phyloP scores from a whole-genome alignment of 2,888 invertebrate species.

The Pinctada fucata region DNA sequence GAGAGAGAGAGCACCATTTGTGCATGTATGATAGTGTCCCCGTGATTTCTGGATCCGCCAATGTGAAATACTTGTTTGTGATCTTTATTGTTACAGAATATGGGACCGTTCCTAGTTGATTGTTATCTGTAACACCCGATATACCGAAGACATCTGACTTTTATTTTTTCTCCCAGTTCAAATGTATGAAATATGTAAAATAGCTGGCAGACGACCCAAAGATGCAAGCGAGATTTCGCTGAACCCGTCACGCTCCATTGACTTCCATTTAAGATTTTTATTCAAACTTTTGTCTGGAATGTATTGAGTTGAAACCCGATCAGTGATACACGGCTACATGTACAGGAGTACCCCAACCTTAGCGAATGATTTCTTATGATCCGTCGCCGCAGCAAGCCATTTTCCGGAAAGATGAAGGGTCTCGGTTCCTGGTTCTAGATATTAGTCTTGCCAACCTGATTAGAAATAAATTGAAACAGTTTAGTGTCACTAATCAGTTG shows the following conservation, averaged over 20 bases:
- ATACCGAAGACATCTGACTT: not conserved
- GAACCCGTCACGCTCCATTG: constrained; percentile 3
- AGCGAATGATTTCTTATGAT: not conserved
- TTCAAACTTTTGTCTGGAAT: constrained; percentile 14
- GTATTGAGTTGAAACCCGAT: constrained; percentile 31
- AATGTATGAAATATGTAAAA: constrained; percentile 30
- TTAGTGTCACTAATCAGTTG: constrained; percentile 14
- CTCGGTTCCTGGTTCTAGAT: constrained; percentile 6
- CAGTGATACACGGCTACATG: not conserved
- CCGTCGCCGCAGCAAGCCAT: not conserved
- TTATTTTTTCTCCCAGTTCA: not conserved
- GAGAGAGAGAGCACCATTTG: too few relatives aligned
- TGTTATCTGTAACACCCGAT: constrained; percentile 12
- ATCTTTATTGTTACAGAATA: not conserved
- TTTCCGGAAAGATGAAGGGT: constrained; percentile 2
- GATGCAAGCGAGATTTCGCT: constrained; percentile 19
- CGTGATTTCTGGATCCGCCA: too few relatives aligned
- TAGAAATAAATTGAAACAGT: constrained; percentile 32
- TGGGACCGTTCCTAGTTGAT: not conserved
- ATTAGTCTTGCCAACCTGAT: constrained; percentile 28
- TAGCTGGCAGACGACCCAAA: constrained; percentile 9
- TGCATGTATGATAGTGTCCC: too few relatives aligned
- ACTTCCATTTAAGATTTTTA: constrained; percentile 12
- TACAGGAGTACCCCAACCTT: not conserved
- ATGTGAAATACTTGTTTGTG: too few relatives aligned